A percentile compares a stretch with the other conserved stretches of the same genome.
These are phyloP conservation scores for Tyto alba DNA, from an alignment of 2,113 vertebrate genomes.

Conservation along the genomic window DNA sequence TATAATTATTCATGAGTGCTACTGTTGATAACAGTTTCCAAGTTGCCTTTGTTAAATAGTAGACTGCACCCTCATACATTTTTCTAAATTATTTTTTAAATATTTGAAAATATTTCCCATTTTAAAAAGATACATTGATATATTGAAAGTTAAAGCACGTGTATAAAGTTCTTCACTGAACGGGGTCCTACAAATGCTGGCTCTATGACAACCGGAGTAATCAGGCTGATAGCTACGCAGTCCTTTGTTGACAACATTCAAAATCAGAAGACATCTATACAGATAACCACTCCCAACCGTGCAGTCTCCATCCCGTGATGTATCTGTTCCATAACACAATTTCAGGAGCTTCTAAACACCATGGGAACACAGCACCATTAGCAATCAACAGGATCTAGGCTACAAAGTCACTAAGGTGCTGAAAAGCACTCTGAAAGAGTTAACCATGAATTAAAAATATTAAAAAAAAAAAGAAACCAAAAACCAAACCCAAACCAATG, in stretches of 20 bases:
- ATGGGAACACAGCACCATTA: background rate
- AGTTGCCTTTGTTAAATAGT: background rate
- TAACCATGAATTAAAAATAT: too few relatives aligned
- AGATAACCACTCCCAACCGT: background rate
- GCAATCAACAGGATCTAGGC: background rate
- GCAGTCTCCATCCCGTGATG: background rate
- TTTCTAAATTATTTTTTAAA: background rate
- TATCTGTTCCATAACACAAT: background rate
- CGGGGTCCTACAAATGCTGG: background rate
- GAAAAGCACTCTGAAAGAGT: background rate
- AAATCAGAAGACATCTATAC: background rate
- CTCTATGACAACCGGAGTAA: background rate
- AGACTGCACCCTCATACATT: background rate
- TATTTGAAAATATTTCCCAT: background rate
- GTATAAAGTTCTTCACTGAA: background rate
- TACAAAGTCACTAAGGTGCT: background rate
- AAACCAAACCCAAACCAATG: background rate
- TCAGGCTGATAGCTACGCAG: background rate
- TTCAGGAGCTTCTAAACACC: background rate
- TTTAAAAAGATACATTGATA: background rate
- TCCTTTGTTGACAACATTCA: background rate
- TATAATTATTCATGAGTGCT: background rate
- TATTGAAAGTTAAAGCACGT: fast-evolving
- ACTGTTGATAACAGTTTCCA: background rate
- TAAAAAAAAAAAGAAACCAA: background rate